Percentiles rank a stretch among this genome's conserved stretches.
phyloP scores from a whole-genome alignment of 2,797 vertebrate species.

The Sternotherus odoratus region DNA sequence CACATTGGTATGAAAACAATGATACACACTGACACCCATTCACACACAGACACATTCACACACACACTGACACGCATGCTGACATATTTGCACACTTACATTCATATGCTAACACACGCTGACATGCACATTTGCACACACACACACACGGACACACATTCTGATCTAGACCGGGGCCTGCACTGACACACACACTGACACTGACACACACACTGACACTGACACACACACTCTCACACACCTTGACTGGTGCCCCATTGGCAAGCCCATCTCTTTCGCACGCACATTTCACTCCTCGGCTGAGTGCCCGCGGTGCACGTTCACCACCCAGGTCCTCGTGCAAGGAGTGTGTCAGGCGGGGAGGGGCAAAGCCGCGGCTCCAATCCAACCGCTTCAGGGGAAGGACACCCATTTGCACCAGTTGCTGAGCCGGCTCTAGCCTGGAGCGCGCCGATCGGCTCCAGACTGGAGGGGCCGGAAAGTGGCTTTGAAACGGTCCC shows the following conservation, averaged over 20 bases:
- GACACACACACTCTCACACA: slow-evolving; percentile 51
- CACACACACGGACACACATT: neutral
- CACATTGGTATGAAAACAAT: neutral
- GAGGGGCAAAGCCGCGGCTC: neutral
- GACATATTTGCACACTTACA: slow-evolving; percentile 51
- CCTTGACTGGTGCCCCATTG: slow-evolving; percentile 15
- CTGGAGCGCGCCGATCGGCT: neutral
- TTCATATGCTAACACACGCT: too few relatives aligned
- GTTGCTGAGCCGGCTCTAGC: neutral
- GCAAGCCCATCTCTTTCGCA: neutral
- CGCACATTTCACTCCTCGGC: neutral
- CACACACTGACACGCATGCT: slow-evolving; percentile 1
- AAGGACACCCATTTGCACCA: neutral
- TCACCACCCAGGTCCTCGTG: neutral
- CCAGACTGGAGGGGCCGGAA: neutral
- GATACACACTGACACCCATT: neutral
- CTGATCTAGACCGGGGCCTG: neutral
- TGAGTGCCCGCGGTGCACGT: neutral
- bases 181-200: neutral
- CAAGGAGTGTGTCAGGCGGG: neutral
- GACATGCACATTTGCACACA: slow-evolving; percentile 8
- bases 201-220: slow-evolving; percentile 50
- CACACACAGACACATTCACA: neutral
- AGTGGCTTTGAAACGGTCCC: neutral
- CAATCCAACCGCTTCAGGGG: neutral